These are phyloP conservation scores for Sphaeramia orbicularis DNA, from an alignment of 2,797 vertebrate species.

Conservation along the genomic window DNA sequence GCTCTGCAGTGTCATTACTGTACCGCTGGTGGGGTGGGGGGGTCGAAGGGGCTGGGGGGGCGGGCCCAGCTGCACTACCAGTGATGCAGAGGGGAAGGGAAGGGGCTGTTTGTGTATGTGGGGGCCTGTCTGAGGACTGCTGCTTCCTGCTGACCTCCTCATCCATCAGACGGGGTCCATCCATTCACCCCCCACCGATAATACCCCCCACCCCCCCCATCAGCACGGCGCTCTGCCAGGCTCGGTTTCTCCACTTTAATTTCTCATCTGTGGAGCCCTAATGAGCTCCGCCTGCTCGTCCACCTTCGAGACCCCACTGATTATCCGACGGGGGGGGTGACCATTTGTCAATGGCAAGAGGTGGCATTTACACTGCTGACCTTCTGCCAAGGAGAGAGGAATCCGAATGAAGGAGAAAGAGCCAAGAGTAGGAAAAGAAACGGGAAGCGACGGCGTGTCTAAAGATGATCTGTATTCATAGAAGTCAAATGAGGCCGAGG, in stretches of 20 bases:
- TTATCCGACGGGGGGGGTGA: constrained; percentile 77
- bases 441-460: constrained; percentile 34
- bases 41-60: constrained; percentile 16
- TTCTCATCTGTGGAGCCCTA: constrained; percentile 82
- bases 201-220: constrained; percentile 40
- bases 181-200: constrained; percentile 29
- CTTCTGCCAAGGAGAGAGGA: constrained; percentile 77
- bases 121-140: constrained; percentile 59
- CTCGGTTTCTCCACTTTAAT: constrained; percentile 83
- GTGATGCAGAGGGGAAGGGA: constrained; percentile 15
- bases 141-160: constrained; percentile 76
- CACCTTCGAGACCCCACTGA: constrained; percentile 82
- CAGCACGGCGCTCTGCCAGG: constrained; percentile 69
- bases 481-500: neutral
- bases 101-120: constrained; percentile 45
- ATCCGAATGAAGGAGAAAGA: constrained; percentile 45
- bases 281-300: constrained; percentile 84
- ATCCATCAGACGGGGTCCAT: constrained; percentile 77
- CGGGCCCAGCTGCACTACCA: constrained; percentile 19
- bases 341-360: constrained; percentile 83
- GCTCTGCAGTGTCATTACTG: constrained; percentile 53
- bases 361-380: constrained; percentile 81
- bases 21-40: constrained; percentile 40
- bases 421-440: constrained; percentile 30
- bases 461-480: neutral